Evolutionary conservation across 2,113 vertebrate genomes (phyloP).

Genomic region (Corythornis madagascariensis): DNA sequence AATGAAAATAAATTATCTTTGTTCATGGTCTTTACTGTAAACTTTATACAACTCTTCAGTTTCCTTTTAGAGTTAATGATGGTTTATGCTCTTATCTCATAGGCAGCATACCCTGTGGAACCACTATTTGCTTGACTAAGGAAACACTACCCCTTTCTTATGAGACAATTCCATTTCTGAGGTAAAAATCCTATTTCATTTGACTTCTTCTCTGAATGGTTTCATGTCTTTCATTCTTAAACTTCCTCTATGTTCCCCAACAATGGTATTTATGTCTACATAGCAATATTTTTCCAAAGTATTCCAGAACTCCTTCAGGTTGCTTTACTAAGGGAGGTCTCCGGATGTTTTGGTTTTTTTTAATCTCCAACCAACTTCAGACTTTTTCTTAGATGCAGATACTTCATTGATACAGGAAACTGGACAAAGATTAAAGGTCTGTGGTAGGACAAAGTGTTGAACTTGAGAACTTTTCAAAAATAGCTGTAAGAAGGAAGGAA

Average conservation of each 20-base stretch:
- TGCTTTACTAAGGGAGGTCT: background rate
- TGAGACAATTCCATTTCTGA: constrained; percentile 17
- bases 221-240: background rate
- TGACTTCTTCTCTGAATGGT: background rate
- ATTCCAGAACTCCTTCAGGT: background rate
- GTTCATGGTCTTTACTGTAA: background rate
- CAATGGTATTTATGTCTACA: background rate
- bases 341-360: background rate
- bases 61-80: background rate
- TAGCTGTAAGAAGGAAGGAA: too few species aligned
- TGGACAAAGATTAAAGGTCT: background rate
- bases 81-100: background rate
- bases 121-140: constrained; percentile 27
- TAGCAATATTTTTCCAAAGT: background rate
- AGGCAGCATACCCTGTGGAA: constrained; percentile 67
- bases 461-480: background rate
- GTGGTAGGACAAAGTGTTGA: background rate
- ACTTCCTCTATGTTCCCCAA: background rate
- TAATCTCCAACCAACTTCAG: background rate
- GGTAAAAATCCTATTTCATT: constrained; percentile 26
- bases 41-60: background rate
- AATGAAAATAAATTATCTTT: background rate
- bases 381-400: background rate
- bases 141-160: constrained; percentile 3
- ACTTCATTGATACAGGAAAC: background rate